phyloP scores from a whole-genome alignment of 2,797 vertebrate species.

The Betta splendens region DNA sequence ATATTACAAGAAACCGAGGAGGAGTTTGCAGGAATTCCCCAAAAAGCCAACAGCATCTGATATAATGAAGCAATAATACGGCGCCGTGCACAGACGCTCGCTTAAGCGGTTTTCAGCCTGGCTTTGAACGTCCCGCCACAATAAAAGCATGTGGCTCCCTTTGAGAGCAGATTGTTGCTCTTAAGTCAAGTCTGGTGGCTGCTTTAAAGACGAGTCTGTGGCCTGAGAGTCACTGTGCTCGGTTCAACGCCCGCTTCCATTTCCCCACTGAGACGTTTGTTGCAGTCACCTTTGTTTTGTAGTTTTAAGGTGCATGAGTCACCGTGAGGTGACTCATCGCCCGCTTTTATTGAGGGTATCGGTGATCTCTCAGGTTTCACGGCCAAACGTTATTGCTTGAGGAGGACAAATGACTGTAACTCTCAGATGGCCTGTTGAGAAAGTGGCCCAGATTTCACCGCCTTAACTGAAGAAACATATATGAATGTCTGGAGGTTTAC shows the following conservation, averaged over 20 bases:
- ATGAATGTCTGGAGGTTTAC: no score
- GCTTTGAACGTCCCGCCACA: conserved; percentile 7
- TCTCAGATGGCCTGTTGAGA: no score
- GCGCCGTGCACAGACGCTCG: conserved; percentile 26
- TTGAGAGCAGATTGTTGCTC: no score
- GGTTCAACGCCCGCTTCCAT: no score
- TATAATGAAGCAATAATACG: conserved; percentile 14
- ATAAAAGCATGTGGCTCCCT: no score
- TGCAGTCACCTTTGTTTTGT: neutral
- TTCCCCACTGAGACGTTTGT: neutral
- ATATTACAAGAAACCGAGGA: conserved; percentile 18
- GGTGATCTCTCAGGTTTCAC: neutral
- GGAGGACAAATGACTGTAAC: no score
- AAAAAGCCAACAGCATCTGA: conserved; percentile 10
- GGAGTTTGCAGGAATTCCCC: conserved; percentile 48
- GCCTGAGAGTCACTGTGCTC: no score
- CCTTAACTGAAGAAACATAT: no score
- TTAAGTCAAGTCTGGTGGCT: no score
- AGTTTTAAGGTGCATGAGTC: neutral
- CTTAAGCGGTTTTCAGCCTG: conserved; percentile 3
- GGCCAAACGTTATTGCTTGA: neutral
- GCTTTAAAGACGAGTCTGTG: no score
- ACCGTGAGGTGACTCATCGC: neutral
- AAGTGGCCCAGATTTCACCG: no score
- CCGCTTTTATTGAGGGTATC: neutral